Percentiles rank a stretch among this genome's conserved stretches.
These are phyloP conservation scores for Sphaerophoria rueppellii DNA, from an alignment of 2,888 invertebrate genomes.

Conservation along the genomic window DNA sequence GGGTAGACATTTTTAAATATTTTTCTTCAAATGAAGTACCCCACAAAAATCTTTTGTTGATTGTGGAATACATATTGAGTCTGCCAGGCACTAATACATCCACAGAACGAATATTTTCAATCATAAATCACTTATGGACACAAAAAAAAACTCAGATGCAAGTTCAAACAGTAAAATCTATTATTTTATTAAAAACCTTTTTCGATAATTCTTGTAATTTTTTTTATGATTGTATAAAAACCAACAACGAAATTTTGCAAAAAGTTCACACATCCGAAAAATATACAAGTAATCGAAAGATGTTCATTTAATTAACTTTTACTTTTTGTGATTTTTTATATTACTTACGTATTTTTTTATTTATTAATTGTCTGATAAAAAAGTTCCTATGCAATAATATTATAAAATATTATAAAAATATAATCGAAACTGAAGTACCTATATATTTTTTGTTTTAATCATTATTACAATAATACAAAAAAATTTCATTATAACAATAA, in stretches of 20 bases:
- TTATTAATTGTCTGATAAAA: not conserved
- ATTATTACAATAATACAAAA: not conserved
- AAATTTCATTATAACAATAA: not conserved
- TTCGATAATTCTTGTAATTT: too few relatives aligned
- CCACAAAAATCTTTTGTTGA: slow-evolving; percentile 7
- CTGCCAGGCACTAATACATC: not conserved
- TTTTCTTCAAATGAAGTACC: slow-evolving; percentile 1
- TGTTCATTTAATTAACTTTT: not conserved
- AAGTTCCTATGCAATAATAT: not conserved
- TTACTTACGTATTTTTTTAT: not conserved
- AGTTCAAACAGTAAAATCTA: too few relatives aligned
- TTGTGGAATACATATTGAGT: slow-evolving; percentile 8
- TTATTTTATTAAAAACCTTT: too few relatives aligned
- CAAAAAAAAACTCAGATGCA: too few relatives aligned
- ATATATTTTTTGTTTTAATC: not conserved
- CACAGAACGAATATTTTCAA: too few relatives aligned
- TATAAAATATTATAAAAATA: not conserved
- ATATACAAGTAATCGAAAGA: not conserved
- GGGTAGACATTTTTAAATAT: slow-evolving; percentile 10
- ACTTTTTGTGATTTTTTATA: not conserved
- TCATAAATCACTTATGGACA: too few relatives aligned
- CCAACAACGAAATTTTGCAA: too few relatives aligned
- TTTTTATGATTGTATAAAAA: too few relatives aligned
- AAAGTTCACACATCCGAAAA: too few relatives aligned
- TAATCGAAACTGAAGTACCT: not conserved